Base-by-base conservation (phyloP, 1,140 invertebrate genomes). In the Conus betulinus region DNA sequence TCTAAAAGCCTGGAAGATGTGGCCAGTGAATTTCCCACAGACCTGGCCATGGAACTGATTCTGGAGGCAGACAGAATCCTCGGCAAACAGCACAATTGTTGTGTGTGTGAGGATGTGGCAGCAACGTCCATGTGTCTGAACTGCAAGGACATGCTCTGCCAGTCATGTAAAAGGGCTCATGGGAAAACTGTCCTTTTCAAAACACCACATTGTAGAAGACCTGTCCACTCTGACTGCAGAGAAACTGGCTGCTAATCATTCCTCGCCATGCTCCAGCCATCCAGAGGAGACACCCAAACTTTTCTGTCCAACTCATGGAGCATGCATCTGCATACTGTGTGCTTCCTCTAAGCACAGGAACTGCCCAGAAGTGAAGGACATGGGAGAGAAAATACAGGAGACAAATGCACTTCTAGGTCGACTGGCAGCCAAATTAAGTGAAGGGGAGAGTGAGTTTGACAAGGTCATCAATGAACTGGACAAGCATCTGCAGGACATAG, bases 121-220 rank as follows among this genome's bases (percentile, higher is more conserved):
- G 85, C 85, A 27, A 20, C 51, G 8, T 74, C 85, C 13, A 76
- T 86, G 5, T 86, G 85, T 25, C 67, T 86, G 10, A 15, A 74
- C 67, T 86, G 85, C 85, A 15, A 51, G 27, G 85, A 76, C 71
- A 71, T 25, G 63, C 39, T 86, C 60, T 86, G 85, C 67, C 39
- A 2, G 27, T 2, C 63, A 0, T 86, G 85, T 20, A 27, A 17
- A 13, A n/a, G 5, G 8, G 67, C 82, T 39, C 82, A 15, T 0
- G 39, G n/a, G 51, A 13, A 84, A 63, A 15, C 53, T 63, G 25
- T 8, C 82, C 0, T 1, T 13, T 5, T 27, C 82, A 5, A n/a
- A 20, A 39, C 23, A 63, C 8, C 82, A 84, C 82, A 60, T 7
- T n/a, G 55, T 84, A 6, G 55, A 84, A 63, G 25, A 25, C 82